Evolutionary conservation across 2,113 vertebrate species (phyloP).

Genomic region (Takifugu bimaculatus): DNA sequence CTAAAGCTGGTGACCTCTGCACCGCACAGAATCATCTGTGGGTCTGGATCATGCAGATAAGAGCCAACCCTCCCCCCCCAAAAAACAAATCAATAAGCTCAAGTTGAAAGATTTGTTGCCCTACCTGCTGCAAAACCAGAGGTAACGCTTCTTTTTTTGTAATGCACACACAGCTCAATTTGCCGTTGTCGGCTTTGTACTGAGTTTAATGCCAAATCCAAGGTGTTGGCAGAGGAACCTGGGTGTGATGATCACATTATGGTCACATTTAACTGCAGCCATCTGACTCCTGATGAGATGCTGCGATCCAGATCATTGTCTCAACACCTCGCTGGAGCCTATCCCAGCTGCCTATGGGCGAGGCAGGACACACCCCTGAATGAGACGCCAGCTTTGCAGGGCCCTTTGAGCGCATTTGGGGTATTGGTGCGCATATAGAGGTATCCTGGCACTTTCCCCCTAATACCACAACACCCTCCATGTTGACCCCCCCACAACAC

Average conservation of each 20-base stretch:
- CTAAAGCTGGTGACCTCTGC: conserved; percentile 35
- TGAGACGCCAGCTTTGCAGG: no score
- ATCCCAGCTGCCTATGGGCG: no score
- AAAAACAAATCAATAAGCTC: conserved; percentile 8
- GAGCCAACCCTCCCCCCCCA: no score
- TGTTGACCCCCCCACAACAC: no score
- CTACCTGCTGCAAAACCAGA: conserved; percentile 18
- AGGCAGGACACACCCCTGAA: no score
- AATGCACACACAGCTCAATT: not conserved
- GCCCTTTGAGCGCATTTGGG: no score
- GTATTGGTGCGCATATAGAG: no score
- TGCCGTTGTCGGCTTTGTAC: conserved; percentile 1
- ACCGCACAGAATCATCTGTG: conserved; percentile 9
- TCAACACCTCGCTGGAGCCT: not conserved
- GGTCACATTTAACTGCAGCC: not conserved
- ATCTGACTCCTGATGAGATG: conserved; percentile 13
- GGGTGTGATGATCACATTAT: conserved; percentile 7
- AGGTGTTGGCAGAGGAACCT: not conserved
- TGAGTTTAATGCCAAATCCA: conserved; percentile 8
- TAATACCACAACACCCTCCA: no score
- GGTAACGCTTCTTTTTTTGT: not conserved
- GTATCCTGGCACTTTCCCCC: no score
- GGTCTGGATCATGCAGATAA: no score
- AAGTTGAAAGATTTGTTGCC: conserved; percentile 25
- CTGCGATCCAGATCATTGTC: not conserved